Base-by-base conservation (phyloP, 2,113 vertebrate genomes). In the Ramphastos sulfuratus region DNA sequence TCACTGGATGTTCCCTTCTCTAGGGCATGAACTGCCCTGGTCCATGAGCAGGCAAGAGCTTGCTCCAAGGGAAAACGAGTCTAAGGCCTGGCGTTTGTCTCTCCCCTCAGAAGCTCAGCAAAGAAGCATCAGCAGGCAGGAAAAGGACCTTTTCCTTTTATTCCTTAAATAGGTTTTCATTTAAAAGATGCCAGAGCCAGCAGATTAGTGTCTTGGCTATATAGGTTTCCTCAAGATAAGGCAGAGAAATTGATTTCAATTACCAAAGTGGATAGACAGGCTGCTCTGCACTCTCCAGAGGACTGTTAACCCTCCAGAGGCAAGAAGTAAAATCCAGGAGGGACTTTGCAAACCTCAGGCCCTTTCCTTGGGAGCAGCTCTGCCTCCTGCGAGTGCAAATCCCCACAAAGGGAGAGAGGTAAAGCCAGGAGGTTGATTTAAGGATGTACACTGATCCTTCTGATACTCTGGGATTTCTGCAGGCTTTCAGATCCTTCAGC, bases 171-270 rank as follows among this genome's bases (percentile, higher is more conserved):
- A 93, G 85, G 93, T 97, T 97, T 98, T 97, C 97, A 92, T 97
- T 98, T 97, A 96, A 97, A 96, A 97, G 97, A 94, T 96, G 93
- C 95, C 96, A 27, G 67, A 90, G 97, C 96, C 92, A 95, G 77
- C 97, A 97, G 98, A 98, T 98, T 98, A 97, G 96, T 95, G 97
- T 96, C 97, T 96, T 95, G 90, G 96, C 97, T 97, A 96, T 98
- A 98, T 97, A 97, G 97, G 97, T 97, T 98, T 98, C 97, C 97
- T 95, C 95, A 97, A 98, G 98, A 98, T 98, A 98, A 98, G 98
- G 96, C 96, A 96, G 96, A 97, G 97, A 97, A 97, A 98, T 98
- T 98, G 98, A 98, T 98, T 98, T 98, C 98, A 98, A 97, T 98
- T 98, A 98, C 97, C 94, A 50, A 96, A 97, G 96, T 95, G 96